Conservation (phyloP, 1,140 invertebrate genomes). For the Caligus rogercresseyi region DNA sequence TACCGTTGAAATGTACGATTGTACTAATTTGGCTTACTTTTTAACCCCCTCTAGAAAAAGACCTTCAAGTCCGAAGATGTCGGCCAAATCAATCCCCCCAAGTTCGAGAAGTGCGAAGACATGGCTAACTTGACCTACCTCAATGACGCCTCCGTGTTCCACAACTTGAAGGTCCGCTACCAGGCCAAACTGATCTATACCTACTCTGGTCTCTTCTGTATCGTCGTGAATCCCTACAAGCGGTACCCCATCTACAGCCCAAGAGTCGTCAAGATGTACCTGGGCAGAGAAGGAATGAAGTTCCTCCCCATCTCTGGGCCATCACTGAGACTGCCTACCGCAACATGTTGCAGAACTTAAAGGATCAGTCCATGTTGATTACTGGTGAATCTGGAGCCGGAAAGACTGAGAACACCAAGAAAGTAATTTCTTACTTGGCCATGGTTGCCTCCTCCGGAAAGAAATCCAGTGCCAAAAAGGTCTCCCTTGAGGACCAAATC, state of each 20-base stretch:
- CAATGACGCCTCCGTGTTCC: slow-evolving; percentile 41
- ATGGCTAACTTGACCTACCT: slow-evolving; percentile 47
- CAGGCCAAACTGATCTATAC: slow-evolving; percentile 45
- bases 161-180: slow-evolving; percentile 40
- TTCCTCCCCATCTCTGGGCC: slow-evolving; percentile 98
- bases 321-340: slow-evolving; percentile 99
- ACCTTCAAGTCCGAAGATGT: slow-evolving; percentile 35
- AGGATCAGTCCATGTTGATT: slow-evolving; percentile 28
- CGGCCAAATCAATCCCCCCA: slow-evolving; percentile 39
- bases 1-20: no score
- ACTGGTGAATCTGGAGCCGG: slow-evolving; percentile 97
- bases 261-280: slow-evolving; percentile 89
- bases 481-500: slow-evolving; percentile 82
- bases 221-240: slow-evolving; percentile 99
- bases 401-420: slow-evolving; percentile 99
- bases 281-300: slow-evolving; percentile 96
- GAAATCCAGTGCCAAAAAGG: slow-evolving; percentile 20
- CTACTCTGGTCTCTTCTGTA: slow-evolving; percentile 98
- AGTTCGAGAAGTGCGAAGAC: slow-evolving; percentile 42
- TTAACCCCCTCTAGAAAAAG: slow-evolving; percentile 23
- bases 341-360: slow-evolving; percentile 79
- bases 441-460: slow-evolving; percentile 62
- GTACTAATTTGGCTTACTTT: no score
- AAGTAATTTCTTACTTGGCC: slow-evolving; percentile 97
- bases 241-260: slow-evolving; percentile 95